Evolutionary conservation across 2,113 vertebrate genomes (phyloP).

Genomic region (Barbus barbus): DNA sequence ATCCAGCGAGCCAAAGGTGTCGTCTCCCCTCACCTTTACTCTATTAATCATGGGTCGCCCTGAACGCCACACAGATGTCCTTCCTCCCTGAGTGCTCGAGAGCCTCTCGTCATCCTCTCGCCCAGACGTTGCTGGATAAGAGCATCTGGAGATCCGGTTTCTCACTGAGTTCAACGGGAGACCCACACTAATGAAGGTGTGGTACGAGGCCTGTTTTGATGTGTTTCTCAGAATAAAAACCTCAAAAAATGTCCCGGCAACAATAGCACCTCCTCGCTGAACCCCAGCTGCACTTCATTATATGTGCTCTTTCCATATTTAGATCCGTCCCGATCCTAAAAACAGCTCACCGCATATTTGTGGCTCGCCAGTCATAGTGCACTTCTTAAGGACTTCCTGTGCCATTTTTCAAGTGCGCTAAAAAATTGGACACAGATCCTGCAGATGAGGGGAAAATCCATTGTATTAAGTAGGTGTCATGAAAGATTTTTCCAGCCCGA

Average conservation of each 20-base stretch:
- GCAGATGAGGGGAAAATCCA: constrained; percentile 53
- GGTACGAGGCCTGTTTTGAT: background rate
- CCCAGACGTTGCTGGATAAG: background rate
- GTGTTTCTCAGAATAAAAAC: constrained; percentile 2
- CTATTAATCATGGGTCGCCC: constrained; percentile 67
- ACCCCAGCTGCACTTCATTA: constrained; percentile 73
- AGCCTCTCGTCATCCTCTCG: constrained; percentile 1
- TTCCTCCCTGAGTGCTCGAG: constrained; percentile 22
- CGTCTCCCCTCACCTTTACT: constrained; percentile 56
- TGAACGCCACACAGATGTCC: constrained; percentile 62
- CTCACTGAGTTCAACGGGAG: background rate
- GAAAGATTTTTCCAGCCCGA: constrained; percentile 51
- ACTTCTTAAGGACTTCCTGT: constrained; percentile 62
- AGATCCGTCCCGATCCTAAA: constrained; percentile 61
- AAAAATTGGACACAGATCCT: constrained; percentile 71
- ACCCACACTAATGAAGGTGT: constrained; percentile 36
- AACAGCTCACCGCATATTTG: constrained; percentile 59
- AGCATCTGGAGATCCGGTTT: constrained; percentile 32
- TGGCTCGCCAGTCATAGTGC: constrained; percentile 55
- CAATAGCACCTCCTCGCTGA: background rate
- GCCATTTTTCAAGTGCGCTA: constrained; percentile 52
- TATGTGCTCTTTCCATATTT: constrained; percentile 67
- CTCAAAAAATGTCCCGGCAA: background rate
- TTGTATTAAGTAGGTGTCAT: constrained; percentile 61
- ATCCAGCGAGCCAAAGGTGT: constrained; percentile 64